Percentiles rank a stretch among this genome's conserved stretches.
Evolutionary conservation across 2,888 invertebrate genomes (phyloP).

Genomic region (Molorchus minor): DNA sequence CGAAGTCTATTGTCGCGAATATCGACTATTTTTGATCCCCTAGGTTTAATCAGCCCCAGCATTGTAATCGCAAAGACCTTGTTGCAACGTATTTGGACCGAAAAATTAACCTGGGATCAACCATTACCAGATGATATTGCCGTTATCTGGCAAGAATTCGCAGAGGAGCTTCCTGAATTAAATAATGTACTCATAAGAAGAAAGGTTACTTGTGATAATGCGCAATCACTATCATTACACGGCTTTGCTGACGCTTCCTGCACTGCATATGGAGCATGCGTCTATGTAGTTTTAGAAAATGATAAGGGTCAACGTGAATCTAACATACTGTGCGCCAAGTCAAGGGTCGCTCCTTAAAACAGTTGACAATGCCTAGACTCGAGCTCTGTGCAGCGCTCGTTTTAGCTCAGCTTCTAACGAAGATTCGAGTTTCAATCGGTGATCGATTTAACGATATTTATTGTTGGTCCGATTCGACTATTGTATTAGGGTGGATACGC

Average conservation of each 20-base stretch:
- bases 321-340: slow-evolving; percentile 29
- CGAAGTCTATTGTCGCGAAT: neutral
- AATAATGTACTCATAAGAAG: slow-evolving; percentile 5
- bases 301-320: neutral
- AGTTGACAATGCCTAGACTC: slow-evolving; percentile 26
- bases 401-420: slow-evolving; percentile 17
- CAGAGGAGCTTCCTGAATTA: neutral
- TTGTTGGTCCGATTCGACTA: slow-evolving; percentile 33
- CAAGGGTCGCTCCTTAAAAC: slow-evolving; percentile 34
- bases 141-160: slow-evolving; percentile 5
- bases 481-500: slow-evolving; percentile 28
- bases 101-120: slow-evolving; percentile 34
- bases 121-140: slow-evolving; percentile 9
- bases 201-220: slow-evolving; percentile 1
- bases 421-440: slow-evolving; percentile 9
- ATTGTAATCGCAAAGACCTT: neutral
- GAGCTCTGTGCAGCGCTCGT: slow-evolving; percentile 33
- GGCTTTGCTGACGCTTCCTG: slow-evolving; percentile 25
- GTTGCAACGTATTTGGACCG: slow-evolving; percentile 19
- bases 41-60: slow-evolving; percentile 10
- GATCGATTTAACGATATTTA: slow-evolving; percentile 9
- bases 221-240: slow-evolving; percentile 20
- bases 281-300: slow-evolving; percentile 22
- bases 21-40: slow-evolving; percentile 10
- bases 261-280: slow-evolving; percentile 21